Base-by-base conservation (phyloP, 1,140 invertebrate genomes). In the Stenopsyche tienmushanensis region DNA sequence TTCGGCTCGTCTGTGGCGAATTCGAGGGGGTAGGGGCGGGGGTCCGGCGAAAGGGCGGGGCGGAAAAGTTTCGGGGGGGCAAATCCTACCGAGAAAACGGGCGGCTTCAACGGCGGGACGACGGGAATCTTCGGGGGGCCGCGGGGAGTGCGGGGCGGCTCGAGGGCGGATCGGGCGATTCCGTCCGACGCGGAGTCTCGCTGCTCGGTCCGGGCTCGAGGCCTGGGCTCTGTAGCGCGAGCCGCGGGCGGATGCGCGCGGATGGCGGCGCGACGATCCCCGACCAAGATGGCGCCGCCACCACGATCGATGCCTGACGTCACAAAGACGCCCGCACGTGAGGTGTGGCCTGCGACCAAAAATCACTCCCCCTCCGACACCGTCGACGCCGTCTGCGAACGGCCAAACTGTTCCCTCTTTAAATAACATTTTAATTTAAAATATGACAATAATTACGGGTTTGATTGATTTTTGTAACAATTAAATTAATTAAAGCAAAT, bases 201-300 rank as follows among this genome's bases (percentile, higher is more conserved):
- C 44, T 47, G 18, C 3, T 5, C 10, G 5, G 44, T 8, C 8
- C 44, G 44, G 10, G 44, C 5, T 8, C 8, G 5, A 15, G 10
- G 44, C 5, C 29, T 5, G 29, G 29, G 29, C 29, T 5, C 29
- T 3, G 23, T 23, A 2, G 10, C 3, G 9, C 24, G 24, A 8
- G 52, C n/a, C 5, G 29, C 5, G 52, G 17, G n/a, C 29, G 23
- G 23, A 2, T 9, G n/a, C 52, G 52, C 1, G 23, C 2, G 23
- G 23, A 1, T 15, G 44, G 52, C 9, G 55, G 54, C 20, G 21
- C n/a, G 41, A 20, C 42, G 57, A 21, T 34, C 57, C 18, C 57
- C 57, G 21, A 39, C n/a, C 57, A 60, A 60, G 57, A 60, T 60
- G 57, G 57, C 57, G 57, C 57, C 57, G 42, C 42, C n/a, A 5